These are phyloP conservation scores for Bos taurus DNA, from an alignment of 2,113 vertebrate species.

Conservation along the genomic window DNA sequence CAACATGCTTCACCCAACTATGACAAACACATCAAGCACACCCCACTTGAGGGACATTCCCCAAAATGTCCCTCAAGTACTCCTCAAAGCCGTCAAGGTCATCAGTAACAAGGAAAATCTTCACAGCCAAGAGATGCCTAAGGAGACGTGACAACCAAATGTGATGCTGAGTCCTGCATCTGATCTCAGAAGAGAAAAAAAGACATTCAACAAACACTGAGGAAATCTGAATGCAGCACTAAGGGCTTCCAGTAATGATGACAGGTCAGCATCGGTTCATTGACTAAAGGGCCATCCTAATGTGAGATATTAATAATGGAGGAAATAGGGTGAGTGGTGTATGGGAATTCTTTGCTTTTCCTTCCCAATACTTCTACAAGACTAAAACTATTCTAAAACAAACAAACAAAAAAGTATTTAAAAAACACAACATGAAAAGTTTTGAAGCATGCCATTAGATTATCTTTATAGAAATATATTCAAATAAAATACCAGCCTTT, in stretches of 20 bases:
- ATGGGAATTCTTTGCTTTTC: not conserved
- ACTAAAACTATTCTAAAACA: not conserved
- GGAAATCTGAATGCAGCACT: not conserved
- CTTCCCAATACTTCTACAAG: not conserved
- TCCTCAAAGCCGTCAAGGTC: not conserved
- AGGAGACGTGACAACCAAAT: fast-evolving
- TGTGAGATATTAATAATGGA: not conserved
- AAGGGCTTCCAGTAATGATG: fast-evolving
- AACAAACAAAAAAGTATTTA: not conserved
- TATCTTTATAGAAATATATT: not conserved
- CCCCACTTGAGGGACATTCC: not conserved
- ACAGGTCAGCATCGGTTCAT: fast-evolving
- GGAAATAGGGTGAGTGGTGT: fast-evolving
- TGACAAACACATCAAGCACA: not conserved
- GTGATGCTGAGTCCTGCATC: fast-evolving
- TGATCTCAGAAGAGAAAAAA: too few species aligned
- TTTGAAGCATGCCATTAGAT: not conserved
- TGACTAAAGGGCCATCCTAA: fast-evolving
- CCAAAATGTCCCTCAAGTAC: fast-evolving
- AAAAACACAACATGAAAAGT: not conserved
- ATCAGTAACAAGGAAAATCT: not conserved
- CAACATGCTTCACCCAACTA: too few species aligned
- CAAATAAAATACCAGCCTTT: not conserved
- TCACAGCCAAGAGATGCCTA: not conserved
- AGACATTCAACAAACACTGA: fast-evolving